Percentiles rank a stretch among this genome's conserved stretches.
Conservation (phyloP, 2,888 invertebrate genomes). For the Limnephilus lunatus region DNA sequence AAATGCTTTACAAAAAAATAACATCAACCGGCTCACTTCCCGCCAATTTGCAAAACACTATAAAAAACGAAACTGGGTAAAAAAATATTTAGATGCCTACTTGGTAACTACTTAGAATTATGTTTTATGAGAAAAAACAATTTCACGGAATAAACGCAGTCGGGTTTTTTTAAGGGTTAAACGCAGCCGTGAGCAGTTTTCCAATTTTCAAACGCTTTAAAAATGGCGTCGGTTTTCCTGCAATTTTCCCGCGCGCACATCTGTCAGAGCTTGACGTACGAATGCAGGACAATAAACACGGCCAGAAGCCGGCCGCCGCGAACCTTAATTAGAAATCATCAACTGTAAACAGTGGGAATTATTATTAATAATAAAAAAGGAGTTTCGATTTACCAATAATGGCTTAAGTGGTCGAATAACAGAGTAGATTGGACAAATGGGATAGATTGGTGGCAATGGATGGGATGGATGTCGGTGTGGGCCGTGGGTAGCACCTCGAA, state of each 20-base stretch:
- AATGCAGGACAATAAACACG: slow-evolving; percentile 62
- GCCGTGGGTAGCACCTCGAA: background rate
- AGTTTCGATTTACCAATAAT: slow-evolving; percentile 66
- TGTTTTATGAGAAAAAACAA: background rate
- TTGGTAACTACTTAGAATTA: background rate
- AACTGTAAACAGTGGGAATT: slow-evolving; percentile 65
- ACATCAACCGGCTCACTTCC: background rate
- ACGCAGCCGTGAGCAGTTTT: background rate
- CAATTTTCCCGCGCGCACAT: slow-evolving; percentile 46
- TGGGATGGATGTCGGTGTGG: slow-evolving; percentile 47
- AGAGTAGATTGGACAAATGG: slow-evolving; percentile 42
- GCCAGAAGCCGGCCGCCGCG: slow-evolving; percentile 47
- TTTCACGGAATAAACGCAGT: slow-evolving; percentile 14
- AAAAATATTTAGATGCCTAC: background rate
- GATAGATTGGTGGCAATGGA: slow-evolving; percentile 19
- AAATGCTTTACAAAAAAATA: background rate
- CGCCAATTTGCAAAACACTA: background rate
- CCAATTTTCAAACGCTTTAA: slow-evolving; percentile 24
- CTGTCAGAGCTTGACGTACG: slow-evolving; percentile 60
- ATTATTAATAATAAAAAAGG: slow-evolving; percentile 65
- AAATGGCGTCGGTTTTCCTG: slow-evolving; percentile 30
- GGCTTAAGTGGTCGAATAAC: slow-evolving; percentile 64
- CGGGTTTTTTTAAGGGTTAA: no score
- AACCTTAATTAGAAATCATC: slow-evolving; percentile 65
- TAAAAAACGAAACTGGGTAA: background rate